These are phyloP conservation scores for Phymorhynchus buccinoides DNA, from an alignment of 1,140 invertebrate species.

Conservation along the genomic window DNA sequence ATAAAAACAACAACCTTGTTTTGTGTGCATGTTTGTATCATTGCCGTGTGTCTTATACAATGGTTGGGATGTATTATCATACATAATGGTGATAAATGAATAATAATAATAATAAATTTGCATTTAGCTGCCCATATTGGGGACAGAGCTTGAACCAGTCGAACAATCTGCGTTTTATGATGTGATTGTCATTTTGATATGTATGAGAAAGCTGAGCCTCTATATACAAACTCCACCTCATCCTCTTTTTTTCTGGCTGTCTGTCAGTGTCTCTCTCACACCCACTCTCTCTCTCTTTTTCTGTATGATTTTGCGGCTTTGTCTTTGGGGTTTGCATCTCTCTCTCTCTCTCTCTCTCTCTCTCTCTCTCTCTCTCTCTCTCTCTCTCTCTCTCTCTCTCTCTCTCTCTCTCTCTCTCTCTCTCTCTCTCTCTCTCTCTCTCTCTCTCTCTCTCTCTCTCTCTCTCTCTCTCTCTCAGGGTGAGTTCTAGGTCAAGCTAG, in stretches of 20 bases:
- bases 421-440: no score
- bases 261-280: neutral
- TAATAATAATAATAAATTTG: neutral
- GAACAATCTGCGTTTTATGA: neutral
- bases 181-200: no score
- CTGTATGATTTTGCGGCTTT: neutral
- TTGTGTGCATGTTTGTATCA: neutral
- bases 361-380: neutral
- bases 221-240: no score
- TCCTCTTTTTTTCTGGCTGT: neutral
- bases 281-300: neutral
- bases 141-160: neutral
- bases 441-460: no score
- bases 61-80: no score
- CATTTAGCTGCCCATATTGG: neutral
- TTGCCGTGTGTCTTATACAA: neutral
- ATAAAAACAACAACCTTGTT: no score
- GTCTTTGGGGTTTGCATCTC: no score
- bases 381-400: neutral
- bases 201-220: no score
- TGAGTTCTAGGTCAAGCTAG: no score
- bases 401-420: neutral
- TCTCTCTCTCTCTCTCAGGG: no score
- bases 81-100: no score
- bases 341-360: neutral